Conservation (phyloP, 2,113 vertebrate species). For the Lethenteron camtschaticum region DNA sequence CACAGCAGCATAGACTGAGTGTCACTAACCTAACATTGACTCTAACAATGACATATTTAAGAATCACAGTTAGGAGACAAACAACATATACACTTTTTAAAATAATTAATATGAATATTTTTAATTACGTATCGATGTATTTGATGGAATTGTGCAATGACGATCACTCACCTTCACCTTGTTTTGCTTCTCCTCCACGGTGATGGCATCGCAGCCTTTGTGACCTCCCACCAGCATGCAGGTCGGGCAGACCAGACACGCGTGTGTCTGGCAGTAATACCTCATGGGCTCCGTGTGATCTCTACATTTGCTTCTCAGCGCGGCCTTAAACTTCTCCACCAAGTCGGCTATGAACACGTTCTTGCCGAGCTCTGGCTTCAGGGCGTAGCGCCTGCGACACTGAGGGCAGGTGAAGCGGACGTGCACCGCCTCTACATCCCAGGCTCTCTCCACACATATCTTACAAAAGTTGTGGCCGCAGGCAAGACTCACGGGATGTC, state of each 20-base stretch:
- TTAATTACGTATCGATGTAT: too few relatives aligned
- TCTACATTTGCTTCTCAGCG: neutral
- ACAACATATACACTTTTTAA: too few relatives aligned
- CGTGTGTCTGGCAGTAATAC: neutral
- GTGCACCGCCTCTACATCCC: too few relatives aligned
- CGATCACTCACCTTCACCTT: too few relatives aligned
- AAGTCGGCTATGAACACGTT: neutral
- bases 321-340: neutral
- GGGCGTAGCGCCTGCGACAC: neutral
- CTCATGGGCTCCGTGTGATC: neutral
- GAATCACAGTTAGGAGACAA: too few relatives aligned
- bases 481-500: constrained; percentile 17
- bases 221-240: neutral
- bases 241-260: neutral
- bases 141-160: too few relatives aligned
- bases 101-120: too few relatives aligned
- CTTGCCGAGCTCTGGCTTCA: neutral
- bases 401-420: neutral
- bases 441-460: constrained; percentile 17
- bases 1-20: too few relatives aligned
- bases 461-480: constrained; percentile 44
- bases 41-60: too few relatives aligned
- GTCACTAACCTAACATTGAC: too few relatives aligned
- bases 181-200: too few relatives aligned
- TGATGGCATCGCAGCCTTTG: too few relatives aligned